A percentile compares a stretch with the other conserved stretches of the same genome.
Evolutionary conservation across 2,113 vertebrate genomes (phyloP).

Genomic region (Gymnogyps californianus): DNA sequence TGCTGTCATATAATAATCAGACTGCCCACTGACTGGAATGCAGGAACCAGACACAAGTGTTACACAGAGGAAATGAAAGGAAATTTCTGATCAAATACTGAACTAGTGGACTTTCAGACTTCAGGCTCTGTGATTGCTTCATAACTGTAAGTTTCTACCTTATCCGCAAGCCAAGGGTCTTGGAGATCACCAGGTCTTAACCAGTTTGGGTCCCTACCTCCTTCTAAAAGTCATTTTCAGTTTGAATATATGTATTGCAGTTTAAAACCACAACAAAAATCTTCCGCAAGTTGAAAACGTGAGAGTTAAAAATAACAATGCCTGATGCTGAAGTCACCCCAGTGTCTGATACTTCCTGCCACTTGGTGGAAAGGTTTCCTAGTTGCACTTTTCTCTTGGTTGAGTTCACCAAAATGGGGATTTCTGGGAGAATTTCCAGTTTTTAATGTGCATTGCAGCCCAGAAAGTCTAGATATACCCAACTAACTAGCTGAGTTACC

Average conservation of each 20-base stretch:
- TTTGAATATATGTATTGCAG: rapidly evolving
- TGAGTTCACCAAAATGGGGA: background rate
- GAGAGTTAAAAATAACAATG: background rate
- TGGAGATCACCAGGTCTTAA: background rate
- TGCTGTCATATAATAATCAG: background rate
- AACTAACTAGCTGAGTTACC: background rate
- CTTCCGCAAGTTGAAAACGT: background rate
- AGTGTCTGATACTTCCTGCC: background rate
- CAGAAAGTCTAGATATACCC: background rate
- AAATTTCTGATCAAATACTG: background rate
- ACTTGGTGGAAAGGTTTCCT: background rate
- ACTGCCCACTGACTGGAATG: background rate
- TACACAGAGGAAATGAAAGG: background rate
- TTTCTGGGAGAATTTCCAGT: background rate
- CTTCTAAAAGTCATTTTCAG: background rate
- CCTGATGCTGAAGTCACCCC: background rate
- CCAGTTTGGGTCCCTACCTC: background rate
- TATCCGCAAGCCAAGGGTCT: background rate
- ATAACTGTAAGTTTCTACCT: background rate
- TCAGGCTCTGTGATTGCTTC: background rate
- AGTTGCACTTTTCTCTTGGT: background rate
- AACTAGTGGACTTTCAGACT: background rate
- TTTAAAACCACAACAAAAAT: background rate
- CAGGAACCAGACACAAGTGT: background rate
- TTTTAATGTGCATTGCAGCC: background rate